Conservation (phyloP, 2,888 invertebrate species). For the Dicyrtomina minuta region DNA sequence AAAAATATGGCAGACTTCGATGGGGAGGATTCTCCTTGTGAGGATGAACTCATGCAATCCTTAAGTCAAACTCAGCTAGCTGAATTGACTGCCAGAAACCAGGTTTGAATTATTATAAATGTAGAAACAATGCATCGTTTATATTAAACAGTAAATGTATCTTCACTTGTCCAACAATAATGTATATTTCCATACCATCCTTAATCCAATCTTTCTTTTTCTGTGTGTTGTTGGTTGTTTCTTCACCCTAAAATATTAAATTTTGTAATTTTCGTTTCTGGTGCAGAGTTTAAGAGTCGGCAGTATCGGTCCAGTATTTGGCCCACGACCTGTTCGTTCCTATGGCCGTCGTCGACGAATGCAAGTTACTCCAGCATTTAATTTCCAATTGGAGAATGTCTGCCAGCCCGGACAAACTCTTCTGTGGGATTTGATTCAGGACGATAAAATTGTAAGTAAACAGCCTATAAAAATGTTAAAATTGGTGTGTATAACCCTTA, state of each 20-base stretch:
- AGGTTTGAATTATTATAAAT: constrained; percentile 61
- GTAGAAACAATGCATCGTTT: constrained; percentile 1
- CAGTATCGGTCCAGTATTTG: constrained; percentile 42
- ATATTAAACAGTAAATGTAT: no score
- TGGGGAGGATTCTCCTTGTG: constrained; percentile 84
- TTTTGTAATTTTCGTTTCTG: neutral
- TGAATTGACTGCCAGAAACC: constrained; percentile 64
- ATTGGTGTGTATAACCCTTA: neutral
- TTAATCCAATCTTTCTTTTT: no score
- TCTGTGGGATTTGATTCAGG: constrained; percentile 91
- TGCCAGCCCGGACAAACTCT: constrained; percentile 89
- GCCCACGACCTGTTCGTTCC: constrained; percentile 45
- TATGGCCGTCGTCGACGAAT: constrained; percentile 48
- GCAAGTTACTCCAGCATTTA: constrained; percentile 45
- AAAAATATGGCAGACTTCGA: constrained; percentile 94
- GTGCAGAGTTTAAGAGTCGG: constrained; percentile 36
- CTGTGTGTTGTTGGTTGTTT: no score
- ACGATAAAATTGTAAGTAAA: constrained; percentile 76
- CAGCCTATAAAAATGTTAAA: no score
- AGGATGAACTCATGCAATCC: constrained; percentile 65
- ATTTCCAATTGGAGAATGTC: constrained; percentile 65
- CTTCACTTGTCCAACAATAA: no score
- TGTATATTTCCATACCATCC: no score
- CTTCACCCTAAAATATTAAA: neutral
- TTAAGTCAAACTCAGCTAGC: constrained; percentile 60